Conservation (phyloP, 2,888 invertebrate genomes). For the Melanargia galathea region DNA sequence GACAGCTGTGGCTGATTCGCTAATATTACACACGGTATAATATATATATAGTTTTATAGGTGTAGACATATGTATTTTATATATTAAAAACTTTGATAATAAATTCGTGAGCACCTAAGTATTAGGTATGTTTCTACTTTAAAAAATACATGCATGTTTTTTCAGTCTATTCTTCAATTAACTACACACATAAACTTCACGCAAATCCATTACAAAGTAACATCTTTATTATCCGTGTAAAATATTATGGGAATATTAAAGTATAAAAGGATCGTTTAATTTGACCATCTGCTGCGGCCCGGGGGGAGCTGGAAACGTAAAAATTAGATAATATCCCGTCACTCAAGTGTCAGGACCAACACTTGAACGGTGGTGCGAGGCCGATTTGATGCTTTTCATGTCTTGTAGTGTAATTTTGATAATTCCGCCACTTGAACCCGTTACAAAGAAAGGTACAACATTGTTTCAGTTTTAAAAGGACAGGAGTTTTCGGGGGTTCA, state of each 20-base stretch:
- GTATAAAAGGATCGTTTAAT: constrained; percentile 26
- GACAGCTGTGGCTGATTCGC: too few relatives aligned
- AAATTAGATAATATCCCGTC: constrained; percentile 34
- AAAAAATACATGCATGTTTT: too few relatives aligned
- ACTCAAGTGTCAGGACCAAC: constrained; percentile 28
- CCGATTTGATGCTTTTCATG: constrained; percentile 3
- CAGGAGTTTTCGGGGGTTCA: background rate
- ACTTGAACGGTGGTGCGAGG: background rate
- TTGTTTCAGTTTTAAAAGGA: background rate
- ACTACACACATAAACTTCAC: background rate
- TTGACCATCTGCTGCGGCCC: constrained; percentile 34
- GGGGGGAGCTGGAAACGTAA: constrained; percentile 15
- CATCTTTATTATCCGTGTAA: constrained; percentile 10
- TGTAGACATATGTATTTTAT: too few relatives aligned
- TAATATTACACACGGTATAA: too few relatives aligned
- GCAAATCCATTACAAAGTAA: constrained; percentile 8
- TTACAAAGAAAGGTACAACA: background rate
- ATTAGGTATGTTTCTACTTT: too few relatives aligned
- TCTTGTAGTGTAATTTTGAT: constrained; percentile 11
- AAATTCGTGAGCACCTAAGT: too few relatives aligned
- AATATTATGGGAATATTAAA: constrained; percentile 19
- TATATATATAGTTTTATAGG: too few relatives aligned
- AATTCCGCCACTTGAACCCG: background rate
- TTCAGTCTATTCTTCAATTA: background rate
- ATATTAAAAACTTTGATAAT: too few relatives aligned